phyloP scores from a whole-genome alignment of 2,888 invertebrate genomes.

The Suillia variegata region DNA sequence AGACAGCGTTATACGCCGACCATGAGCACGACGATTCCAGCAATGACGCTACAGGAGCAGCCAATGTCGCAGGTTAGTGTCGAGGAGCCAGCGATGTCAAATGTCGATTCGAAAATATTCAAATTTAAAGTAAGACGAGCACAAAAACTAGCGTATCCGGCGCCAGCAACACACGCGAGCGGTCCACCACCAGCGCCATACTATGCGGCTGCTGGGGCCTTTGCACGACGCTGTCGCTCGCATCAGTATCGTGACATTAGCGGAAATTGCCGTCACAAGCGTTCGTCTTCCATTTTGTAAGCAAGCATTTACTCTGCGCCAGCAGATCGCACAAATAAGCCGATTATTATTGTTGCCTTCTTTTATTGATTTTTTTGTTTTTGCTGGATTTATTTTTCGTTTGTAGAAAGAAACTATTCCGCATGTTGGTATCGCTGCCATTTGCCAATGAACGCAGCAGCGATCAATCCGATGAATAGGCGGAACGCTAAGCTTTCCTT shows the following conservation, averaged over 20 bases:
- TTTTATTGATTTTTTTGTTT: constrained; percentile 1
- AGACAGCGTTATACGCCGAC: neutral
- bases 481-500: neutral
- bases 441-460: constrained; percentile 34
- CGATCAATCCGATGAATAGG: neutral
- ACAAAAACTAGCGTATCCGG: constrained; percentile 9
- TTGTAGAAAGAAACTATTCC: constrained; percentile 44
- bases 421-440: constrained; percentile 47
- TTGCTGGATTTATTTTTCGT: neutral
- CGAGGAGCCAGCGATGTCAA: too few relatives aligned
- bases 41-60: neutral
- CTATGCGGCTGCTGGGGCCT: constrained; percentile 13
- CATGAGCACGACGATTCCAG: neutral
- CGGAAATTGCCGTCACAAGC: constrained; percentile 45
- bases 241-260: constrained; percentile 44
- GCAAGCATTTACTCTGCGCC: constrained; percentile 24
- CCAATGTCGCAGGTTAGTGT: neutral
- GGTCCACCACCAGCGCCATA: constrained; percentile 4
- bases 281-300: constrained; percentile 50
- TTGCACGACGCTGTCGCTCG: constrained; percentile 37
- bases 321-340: neutral
- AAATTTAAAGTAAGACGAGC: constrained; percentile 46
- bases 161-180: neutral
- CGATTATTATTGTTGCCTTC: constrained; percentile 11
- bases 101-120: constrained; percentile 40